Percentiles rank a stretch among this genome's conserved stretches.
Conservation (phyloP, 2,888 invertebrate genomes). For the Scelioninae gen. 1 region DNA sequence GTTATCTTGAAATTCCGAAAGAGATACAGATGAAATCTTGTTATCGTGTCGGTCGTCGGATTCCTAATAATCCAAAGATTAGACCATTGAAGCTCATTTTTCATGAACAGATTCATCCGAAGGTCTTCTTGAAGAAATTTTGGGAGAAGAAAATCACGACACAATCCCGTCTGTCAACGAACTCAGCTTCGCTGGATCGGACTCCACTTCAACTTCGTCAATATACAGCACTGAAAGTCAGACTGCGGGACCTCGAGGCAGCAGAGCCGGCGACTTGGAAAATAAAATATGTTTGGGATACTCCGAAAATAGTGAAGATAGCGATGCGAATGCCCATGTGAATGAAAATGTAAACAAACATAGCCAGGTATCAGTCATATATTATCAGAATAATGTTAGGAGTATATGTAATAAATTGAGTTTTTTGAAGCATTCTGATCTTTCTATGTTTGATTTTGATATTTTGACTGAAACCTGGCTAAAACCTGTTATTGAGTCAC, state of each 20-base stretch:
- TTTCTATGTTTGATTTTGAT: no score
- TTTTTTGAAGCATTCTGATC: neutral
- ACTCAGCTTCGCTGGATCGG: neutral
- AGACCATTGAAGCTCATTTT: no score
- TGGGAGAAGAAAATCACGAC: neutral
- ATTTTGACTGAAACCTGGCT: constrained; percentile 2
- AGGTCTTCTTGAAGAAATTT: neutral
- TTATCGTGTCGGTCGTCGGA: no score
- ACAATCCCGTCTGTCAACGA: neutral
- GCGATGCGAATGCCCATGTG: neutral
- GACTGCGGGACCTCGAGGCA: neutral
- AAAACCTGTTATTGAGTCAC: neutral
- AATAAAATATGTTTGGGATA: neutral
- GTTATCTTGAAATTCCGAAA: no score
- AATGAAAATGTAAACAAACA: neutral
- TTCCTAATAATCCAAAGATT: no score
- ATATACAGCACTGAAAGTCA: neutral
- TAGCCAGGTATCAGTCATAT: neutral
- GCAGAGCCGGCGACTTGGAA: neutral
- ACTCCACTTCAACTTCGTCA: neutral
- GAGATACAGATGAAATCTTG: no score
- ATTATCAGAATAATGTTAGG: constrained; percentile 4
- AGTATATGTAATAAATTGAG: neutral
- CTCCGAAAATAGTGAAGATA: neutral
- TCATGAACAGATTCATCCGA: no score